These are phyloP conservation scores for Synanceia verrucosa DNA, from an alignment of 2,797 vertebrate species.

Conservation along the genomic window DNA sequence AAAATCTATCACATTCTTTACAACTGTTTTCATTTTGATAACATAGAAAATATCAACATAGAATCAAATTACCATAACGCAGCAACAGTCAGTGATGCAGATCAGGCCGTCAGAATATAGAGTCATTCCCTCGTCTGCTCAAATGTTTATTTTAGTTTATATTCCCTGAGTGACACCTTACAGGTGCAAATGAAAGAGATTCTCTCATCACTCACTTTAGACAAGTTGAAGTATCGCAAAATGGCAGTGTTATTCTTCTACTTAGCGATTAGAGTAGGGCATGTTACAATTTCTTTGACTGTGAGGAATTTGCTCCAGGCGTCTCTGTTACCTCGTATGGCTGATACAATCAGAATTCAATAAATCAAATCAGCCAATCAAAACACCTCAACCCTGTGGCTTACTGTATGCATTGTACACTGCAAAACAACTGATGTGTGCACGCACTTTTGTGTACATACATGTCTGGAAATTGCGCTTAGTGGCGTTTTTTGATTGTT, in stretches of 20 bases:
- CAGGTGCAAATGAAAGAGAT: slow-evolving; percentile 12
- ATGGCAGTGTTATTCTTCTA: slow-evolving; percentile 37
- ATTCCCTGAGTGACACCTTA: slow-evolving; percentile 22
- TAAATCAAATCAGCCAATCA: slow-evolving; percentile 57
- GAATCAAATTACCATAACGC: background rate
- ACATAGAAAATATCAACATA: slow-evolving; percentile 8
- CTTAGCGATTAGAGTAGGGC: slow-evolving; percentile 48
- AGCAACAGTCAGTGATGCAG: slow-evolving; percentile 3
- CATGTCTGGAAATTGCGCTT: slow-evolving; percentile 5
- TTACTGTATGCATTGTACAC: background rate
- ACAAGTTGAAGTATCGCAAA: slow-evolving; percentile 53
- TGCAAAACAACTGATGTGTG: background rate
- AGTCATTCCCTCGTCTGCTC: background rate
- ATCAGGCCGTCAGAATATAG: slow-evolving; percentile 8
- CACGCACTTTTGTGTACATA: background rate
- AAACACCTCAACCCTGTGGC: slow-evolving; percentile 8
- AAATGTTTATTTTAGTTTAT: slow-evolving; percentile 33
- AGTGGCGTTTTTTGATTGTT: background rate
- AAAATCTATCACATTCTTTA: slow-evolving; percentile 5
- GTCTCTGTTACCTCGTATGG: slow-evolving; percentile 21
- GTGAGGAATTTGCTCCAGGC: slow-evolving; percentile 68
- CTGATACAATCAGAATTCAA: slow-evolving; percentile 50
- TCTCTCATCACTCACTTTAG: slow-evolving; percentile 23
- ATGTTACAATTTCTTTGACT: slow-evolving; percentile 60
- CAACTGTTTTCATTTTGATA: slow-evolving; percentile 11